Base-by-base conservation (phyloP, 2,888 invertebrate genomes). In the Gibbula magus region DNA sequence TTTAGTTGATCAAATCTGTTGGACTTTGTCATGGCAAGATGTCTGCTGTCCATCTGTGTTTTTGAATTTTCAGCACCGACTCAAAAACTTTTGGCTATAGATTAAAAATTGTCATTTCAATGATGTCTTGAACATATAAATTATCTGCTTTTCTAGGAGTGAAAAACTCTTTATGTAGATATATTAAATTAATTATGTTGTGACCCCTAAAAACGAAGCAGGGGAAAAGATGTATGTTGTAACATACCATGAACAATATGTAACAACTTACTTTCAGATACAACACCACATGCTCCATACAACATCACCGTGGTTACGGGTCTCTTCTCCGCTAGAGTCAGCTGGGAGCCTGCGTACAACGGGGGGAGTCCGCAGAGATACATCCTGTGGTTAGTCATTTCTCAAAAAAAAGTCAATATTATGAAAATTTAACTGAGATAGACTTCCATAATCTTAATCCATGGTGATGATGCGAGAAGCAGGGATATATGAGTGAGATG, bases 211-310 rank as follows among this genome's bases (percentile, higher is more conserved):
- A 56, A 25, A 25, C 7, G 16, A 3, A 25, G 5, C 25, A 4
- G 5, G 5, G 35, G 22, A 4, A 4, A 18, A 29, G 1, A 4
- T 18, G 22, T 7, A 20, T 10, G 2, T 54, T 54, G 4, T 54
- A 10, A 10, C 20, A 18, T 29, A n/a, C 1, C 25, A 25, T n/a
- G 13, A 54, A 25, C 4, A 53, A 53, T 53, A n/a, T 52, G 35
- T 16, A 70, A 3, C 77, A 39, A 73, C 66, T 79, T n/a, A 66
- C 45, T 88, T 88, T 51, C 97, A 93, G 98, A 98, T 83, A 98
- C 98, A 20, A 97, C 98, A 91, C 98, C 98, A 20, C 98, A 99
- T 94, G 98, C 99, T 66, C 99, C 99, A 0, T 97, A 97, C 94
- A 99, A 99, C 94, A 95, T 99, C 82, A 96, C 97, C 29, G 97